Percentiles rank a stretch among this genome's conserved stretches.
Evolutionary conservation across 2,113 vertebrate species (phyloP).

Genomic region (Rutilus rutilus): DNA sequence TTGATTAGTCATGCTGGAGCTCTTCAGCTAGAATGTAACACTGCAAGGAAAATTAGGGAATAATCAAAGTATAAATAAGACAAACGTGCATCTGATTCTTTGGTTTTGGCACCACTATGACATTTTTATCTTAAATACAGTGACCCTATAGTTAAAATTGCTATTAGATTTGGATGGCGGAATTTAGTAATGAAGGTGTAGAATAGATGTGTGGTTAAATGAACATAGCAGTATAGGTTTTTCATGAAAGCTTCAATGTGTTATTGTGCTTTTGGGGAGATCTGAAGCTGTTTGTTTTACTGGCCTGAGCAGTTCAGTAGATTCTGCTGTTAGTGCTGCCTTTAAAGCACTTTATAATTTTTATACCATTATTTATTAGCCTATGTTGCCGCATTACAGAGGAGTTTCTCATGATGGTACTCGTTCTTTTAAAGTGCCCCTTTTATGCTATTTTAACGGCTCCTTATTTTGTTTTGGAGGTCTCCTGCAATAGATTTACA

Average conservation of each 20-base stretch:
- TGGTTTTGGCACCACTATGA: background rate
- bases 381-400: background rate
- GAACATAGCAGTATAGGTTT: background rate
- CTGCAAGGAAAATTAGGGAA: slow-evolving; percentile 22
- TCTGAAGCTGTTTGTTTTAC: background rate
- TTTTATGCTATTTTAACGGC: no score
- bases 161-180: background rate
- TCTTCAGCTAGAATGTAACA: slow-evolving; percentile 21
- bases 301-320: background rate
- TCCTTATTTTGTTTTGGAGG: no score
- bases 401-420: background rate
- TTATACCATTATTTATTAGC: background rate
- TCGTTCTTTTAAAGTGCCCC: background rate
- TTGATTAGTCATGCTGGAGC: slow-evolving; percentile 38
- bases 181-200: background rate
- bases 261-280: background rate
- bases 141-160: background rate
- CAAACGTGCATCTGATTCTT: background rate
- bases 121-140: background rate
- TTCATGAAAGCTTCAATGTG: background rate
- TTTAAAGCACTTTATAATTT: background rate
- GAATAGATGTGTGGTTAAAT: background rate
- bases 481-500: no score
- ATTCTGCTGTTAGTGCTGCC: background rate
- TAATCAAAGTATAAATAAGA: slow-evolving; percentile 34